Evolutionary conservation across 2,888 invertebrate genomes (phyloP).

Genomic region (Hemithea aestivaria): DNA sequence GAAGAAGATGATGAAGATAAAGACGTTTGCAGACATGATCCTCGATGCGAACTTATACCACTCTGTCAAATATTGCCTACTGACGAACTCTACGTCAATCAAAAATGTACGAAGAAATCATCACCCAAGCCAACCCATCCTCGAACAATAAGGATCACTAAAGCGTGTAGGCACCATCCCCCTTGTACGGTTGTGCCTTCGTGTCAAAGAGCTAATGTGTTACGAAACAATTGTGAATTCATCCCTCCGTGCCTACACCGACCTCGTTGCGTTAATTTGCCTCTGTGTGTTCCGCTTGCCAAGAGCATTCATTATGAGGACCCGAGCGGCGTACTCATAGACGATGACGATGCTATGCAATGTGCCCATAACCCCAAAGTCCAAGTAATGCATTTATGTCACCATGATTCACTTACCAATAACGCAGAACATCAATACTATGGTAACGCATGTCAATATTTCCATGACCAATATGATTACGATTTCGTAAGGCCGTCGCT

Average conservation of each 20-base stretch:
- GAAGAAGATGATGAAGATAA: constrained; percentile 29
- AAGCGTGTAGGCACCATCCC: constrained; percentile 68
- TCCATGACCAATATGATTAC: constrained; percentile 31
- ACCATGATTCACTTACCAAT: constrained; percentile 37
- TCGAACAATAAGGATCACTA: constrained; percentile 57
- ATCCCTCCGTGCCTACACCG: constrained; percentile 63
- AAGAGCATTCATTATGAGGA: constrained; percentile 53
- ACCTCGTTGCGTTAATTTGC: constrained; percentile 65
- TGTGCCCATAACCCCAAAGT: constrained; percentile 38
- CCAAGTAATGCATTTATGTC: constrained; percentile 42
- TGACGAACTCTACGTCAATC: constrained; percentile 36
- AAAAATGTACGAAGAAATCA: constrained; percentile 36
- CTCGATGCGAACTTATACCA: constrained; percentile 58
- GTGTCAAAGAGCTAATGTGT: constrained; percentile 58
- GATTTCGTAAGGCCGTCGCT: too few relatives aligned
- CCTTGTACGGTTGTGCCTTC: constrained; percentile 69
- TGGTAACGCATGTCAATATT: constrained; percentile 39
- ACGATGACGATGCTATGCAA: constrained; percentile 34
- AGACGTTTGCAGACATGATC: constrained; percentile 50
- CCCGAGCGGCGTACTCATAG: constrained; percentile 30
- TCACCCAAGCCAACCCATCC: constrained; percentile 35
- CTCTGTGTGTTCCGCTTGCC: constrained; percentile 58
- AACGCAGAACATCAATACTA: constrained; percentile 38
- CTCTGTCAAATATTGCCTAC: constrained; percentile 57
- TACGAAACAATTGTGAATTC: constrained; percentile 62